A percentile compares a stretch with the other conserved stretches of the same genome.
These are phyloP conservation scores for Porites lutea DNA, from an alignment of 64 coral and sea anemone species.

Conservation along the genomic window DNA sequence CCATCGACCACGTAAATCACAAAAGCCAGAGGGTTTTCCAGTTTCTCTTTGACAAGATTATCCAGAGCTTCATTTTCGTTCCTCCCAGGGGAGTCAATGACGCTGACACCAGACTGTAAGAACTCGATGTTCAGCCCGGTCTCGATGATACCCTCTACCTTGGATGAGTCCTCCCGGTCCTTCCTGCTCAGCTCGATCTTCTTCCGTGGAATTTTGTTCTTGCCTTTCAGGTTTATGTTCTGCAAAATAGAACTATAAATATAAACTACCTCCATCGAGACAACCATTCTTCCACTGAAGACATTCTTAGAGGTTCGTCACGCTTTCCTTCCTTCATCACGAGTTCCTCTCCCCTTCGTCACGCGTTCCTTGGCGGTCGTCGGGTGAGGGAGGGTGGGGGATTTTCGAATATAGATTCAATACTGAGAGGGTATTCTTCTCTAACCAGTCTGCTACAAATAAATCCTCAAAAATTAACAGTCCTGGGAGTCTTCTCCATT, in stretches of 20 bases:
- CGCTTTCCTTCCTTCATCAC: too few relatives aligned
- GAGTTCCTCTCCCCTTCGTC: too few relatives aligned
- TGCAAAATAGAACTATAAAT: neutral
- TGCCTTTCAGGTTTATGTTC: neutral
- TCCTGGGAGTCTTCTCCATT: too few relatives aligned
- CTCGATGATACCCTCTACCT: conserved; percentile 43
- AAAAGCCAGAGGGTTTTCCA: conserved; percentile 65
- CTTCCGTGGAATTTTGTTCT: conserved; percentile 59
- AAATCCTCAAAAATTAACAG: too few relatives aligned
- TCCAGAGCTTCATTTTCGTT: conserved; percentile 70
- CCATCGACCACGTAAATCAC: conserved; percentile 80
- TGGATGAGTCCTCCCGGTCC: conserved; percentile 29
- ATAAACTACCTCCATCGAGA: too few relatives aligned
- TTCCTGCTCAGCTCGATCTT: conserved; percentile 58
- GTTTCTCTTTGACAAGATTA: conserved; percentile 51
- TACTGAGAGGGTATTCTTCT: neutral
- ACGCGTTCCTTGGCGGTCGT: too few relatives aligned
- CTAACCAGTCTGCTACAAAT: too few relatives aligned
- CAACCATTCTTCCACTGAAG: too few relatives aligned
- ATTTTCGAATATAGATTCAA: neutral
- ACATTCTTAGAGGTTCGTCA: too few relatives aligned
- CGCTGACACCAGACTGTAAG: conserved; percentile 63
- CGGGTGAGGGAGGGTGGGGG: too few relatives aligned
- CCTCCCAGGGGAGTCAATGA: conserved; percentile 74
- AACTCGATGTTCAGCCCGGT: conserved; percentile 58